phyloP scores from a whole-genome alignment of 2,113 vertebrate genomes.

The Solea solea region DNA sequence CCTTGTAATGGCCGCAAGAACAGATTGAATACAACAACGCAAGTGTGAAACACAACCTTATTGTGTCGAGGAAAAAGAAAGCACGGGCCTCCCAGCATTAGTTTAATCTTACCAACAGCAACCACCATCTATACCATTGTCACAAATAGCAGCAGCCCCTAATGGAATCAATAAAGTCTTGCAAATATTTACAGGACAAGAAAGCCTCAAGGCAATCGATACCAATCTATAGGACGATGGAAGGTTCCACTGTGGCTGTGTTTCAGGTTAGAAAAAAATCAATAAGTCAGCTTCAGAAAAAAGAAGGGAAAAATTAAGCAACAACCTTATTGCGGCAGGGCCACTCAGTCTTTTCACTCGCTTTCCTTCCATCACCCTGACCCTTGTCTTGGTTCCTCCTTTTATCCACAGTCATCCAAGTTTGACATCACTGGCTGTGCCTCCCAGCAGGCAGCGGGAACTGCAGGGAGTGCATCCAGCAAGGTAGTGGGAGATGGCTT shows the following conservation, averaged over 20 bases:
- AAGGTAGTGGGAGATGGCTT: slow-evolving; percentile 61
- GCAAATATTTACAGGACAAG: slow-evolving; percentile 80
- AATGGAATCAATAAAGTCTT: slow-evolving; percentile 78
- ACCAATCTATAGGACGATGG: slow-evolving; percentile 71
- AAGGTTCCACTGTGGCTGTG: slow-evolving; percentile 67
- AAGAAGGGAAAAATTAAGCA: slow-evolving; percentile 48
- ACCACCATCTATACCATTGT: slow-evolving; percentile 62
- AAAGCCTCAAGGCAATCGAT: slow-evolving; percentile 70
- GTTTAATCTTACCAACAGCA: slow-evolving; percentile 59
- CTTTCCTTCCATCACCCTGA: slow-evolving; percentile 57
- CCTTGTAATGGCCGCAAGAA: slow-evolving; percentile 31
- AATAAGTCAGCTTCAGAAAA: slow-evolving; percentile 68
- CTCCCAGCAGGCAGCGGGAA: slow-evolving; percentile 63
- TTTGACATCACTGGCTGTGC: slow-evolving; percentile 59
- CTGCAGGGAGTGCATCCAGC: slow-evolving; percentile 49
- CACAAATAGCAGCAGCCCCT: slow-evolving; percentile 69
- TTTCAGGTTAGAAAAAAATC: slow-evolving; percentile 71
- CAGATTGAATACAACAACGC: slow-evolving; percentile 20
- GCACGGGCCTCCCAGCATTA: slow-evolving; percentile 34
- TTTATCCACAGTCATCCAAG: slow-evolving; percentile 39
- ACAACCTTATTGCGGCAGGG: slow-evolving; percentile 33
- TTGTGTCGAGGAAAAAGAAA: slow-evolving; percentile 39
- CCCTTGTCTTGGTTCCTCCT: slow-evolving; percentile 38
- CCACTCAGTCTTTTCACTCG: slow-evolving; percentile 56
- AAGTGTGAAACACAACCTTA: slow-evolving; percentile 50